These are phyloP conservation scores for Hyposoter didymator DNA, from an alignment of 2,888 invertebrate genomes.

Conservation along the genomic window DNA sequence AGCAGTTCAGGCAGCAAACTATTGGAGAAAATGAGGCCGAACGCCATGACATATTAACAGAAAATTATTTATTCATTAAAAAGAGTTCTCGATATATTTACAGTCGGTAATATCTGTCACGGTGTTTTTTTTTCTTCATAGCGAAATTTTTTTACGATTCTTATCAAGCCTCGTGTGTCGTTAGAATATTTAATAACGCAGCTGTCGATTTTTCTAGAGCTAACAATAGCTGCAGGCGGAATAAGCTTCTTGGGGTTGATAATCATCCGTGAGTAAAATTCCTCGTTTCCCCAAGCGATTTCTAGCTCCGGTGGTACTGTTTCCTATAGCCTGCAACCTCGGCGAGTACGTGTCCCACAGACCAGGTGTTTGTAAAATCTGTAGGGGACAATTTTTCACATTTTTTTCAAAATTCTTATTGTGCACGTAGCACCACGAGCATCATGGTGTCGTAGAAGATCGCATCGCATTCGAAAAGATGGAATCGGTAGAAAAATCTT, in stretches of 20 bases:
- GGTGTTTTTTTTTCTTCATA: not conserved
- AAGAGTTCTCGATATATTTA: slow-evolving; percentile 61
- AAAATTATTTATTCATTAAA: slow-evolving; percentile 64
- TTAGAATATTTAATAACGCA: slow-evolving; percentile 30
- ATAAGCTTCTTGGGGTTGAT: slow-evolving; percentile 71
- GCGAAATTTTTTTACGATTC: slow-evolving; percentile 31
- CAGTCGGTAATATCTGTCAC: slow-evolving; percentile 55
- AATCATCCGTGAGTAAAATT: slow-evolving; percentile 77
- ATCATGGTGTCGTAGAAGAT: not conserved
- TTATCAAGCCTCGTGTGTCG: slow-evolving; percentile 39
- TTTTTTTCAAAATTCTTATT: not conserved
- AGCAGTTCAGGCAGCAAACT: not conserved
- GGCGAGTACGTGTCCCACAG: slow-evolving; percentile 87
- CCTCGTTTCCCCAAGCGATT: slow-evolving; percentile 78
- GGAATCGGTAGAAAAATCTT: not conserved
- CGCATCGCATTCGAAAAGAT: not conserved
- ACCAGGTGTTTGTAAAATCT: slow-evolving; percentile 97
- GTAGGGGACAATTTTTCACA: slow-evolving; percentile 57
- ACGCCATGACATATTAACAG: slow-evolving; percentile 44
- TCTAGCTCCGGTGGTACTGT: slow-evolving; percentile 73
- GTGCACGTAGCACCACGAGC: not conserved
- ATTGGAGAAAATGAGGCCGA: not conserved
- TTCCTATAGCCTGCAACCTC: slow-evolving; percentile 69
- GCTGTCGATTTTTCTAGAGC: slow-evolving; percentile 36
- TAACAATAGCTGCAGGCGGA: slow-evolving; percentile 74